A percentile compares a stretch with the other conserved stretches of the same genome.
Conservation (phyloP, 2,888 invertebrate species). For the Callinectes sapidus region DNA sequence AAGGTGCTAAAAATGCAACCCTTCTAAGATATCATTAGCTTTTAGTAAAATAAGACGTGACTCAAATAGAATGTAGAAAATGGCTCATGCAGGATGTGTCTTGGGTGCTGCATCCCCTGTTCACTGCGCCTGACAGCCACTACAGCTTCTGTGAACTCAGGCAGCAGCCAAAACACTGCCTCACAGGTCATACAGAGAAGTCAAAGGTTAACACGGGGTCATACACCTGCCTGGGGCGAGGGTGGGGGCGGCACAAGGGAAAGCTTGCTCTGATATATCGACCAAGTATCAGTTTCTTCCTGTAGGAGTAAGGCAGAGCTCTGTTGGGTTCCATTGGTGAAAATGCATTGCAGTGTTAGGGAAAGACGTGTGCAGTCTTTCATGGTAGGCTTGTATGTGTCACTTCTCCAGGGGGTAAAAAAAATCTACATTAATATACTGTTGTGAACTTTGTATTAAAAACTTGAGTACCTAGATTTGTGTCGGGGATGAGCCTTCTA, state of each 20-base stretch:
- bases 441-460: background rate
- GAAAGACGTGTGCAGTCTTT: constrained; percentile 18
- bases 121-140: background rate
- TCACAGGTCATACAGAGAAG: constrained; percentile 36
- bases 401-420: background rate
- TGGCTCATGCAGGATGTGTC: background rate
- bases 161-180: constrained; percentile 45
- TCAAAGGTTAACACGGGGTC: constrained; percentile 36
- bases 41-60: background rate
- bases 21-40: background rate
- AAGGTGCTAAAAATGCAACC: background rate
- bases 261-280: constrained; percentile 66
- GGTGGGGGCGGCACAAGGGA: constrained; percentile 68
- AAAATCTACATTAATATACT: background rate
- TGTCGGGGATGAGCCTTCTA: background rate
- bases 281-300: constrained; percentile 64
- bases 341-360: background rate
- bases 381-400: background rate
- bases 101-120: constrained; percentile 9
- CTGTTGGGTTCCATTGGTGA: constrained; percentile 31
- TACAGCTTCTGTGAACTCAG: background rate
- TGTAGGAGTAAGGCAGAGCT: constrained; percentile 55
- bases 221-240: constrained; percentile 69
- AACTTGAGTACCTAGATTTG: background rate
- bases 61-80: background rate